Conservation (phyloP, 2,797 vertebrate species). For the Bovichtus variegatus region DNA sequence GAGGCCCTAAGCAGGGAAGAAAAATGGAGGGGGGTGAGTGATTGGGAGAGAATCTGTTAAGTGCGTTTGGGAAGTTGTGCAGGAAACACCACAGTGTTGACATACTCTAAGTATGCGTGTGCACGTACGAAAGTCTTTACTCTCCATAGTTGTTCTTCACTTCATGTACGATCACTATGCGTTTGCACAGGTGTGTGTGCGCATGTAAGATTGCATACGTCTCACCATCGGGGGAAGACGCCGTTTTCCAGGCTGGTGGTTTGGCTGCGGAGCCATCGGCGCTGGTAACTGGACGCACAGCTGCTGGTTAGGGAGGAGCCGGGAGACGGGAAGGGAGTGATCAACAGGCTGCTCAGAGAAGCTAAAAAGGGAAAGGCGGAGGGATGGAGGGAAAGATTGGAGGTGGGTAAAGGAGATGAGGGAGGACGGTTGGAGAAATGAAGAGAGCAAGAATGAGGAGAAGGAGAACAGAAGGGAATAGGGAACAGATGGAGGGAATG, state of each 20-base stretch:
- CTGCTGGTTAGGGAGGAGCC: slow-evolving; percentile 97
- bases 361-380: slow-evolving; percentile 80
- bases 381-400: slow-evolving; percentile 15
- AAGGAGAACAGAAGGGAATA: slow-evolving; percentile 1
- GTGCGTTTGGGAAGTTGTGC: neutral
- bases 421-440: neutral
- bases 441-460: slow-evolving; percentile 4
- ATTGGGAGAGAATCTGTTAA: neutral
- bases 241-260: slow-evolving; percentile 98
- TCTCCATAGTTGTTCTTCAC: neutral
- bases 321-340: slow-evolving; percentile 96
- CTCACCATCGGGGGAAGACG: slow-evolving; percentile 97
- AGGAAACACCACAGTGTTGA: neutral
- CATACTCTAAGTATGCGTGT: neutral
- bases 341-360: slow-evolving; percentile 96
- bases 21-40: neutral
- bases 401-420: neutral
- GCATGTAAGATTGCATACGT: neutral
- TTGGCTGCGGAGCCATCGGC: slow-evolving; percentile 97
- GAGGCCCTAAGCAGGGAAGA: slow-evolving; percentile 11
- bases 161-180: neutral
- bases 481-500: slow-evolving; percentile 39
- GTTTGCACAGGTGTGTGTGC: neutral
- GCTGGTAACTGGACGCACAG: slow-evolving; percentile 98
- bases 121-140: neutral